Percentiles rank a stretch among this genome's conserved stretches.
phyloP scores from a whole-genome alignment of 2,797 vertebrate species.

The Coracias cyanogaster region DNA sequence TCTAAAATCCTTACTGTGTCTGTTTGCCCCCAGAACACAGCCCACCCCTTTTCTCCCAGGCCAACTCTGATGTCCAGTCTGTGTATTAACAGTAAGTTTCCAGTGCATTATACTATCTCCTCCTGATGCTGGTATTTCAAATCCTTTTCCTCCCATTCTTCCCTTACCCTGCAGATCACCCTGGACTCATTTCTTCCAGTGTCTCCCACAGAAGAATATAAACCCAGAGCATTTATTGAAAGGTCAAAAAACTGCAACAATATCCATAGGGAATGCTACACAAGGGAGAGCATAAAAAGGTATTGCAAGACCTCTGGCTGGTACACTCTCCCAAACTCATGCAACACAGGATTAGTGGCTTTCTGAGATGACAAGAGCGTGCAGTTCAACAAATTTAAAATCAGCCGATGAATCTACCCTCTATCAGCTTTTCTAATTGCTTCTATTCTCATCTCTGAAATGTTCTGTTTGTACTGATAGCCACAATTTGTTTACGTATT shows the following conservation, averaged over 20 bases:
- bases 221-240: neutral
- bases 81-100: neutral
- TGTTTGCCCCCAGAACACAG: neutral
- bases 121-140: neutral
- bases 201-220: neutral
- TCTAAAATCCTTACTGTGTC: neutral
- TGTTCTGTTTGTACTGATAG: neutral
- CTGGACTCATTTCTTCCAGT: neutral
- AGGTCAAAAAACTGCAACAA: neutral
- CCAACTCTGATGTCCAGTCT: neutral
- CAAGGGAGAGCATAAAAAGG: neutral
- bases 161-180: neutral
- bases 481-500: neutral
- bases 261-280: neutral
- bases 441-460: slow-evolving; percentile 19
- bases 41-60: neutral
- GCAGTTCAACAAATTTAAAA: neutral
- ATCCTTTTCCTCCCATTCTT: neutral
- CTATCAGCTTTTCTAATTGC: slow-evolving; percentile 5
- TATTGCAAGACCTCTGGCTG: neutral
- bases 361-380: neutral
- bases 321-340: neutral
- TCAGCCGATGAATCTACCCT: neutral
- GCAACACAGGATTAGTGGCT: neutral
- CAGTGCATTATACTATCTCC: neutral